Conservation (phyloP, 2,888 invertebrate species). For the Tetropium fuscum region DNA sequence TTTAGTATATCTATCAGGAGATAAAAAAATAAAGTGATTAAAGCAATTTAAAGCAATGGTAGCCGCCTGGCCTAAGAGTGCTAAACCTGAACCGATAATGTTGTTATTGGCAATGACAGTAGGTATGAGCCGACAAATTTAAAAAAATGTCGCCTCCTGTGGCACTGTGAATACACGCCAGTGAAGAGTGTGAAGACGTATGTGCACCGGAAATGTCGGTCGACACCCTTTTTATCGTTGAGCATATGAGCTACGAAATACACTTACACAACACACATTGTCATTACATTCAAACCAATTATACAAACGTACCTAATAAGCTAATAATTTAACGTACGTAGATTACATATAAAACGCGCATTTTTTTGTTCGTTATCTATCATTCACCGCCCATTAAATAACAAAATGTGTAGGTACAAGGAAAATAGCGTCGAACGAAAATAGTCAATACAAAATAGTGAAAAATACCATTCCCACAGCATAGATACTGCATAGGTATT, state of each 20-base stretch:
- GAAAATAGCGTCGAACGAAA: neutral
- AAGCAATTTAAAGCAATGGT: too few relatives aligned
- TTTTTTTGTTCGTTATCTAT: constrained; percentile 11
- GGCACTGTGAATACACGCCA: constrained; percentile 15
- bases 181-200: constrained; percentile 15
- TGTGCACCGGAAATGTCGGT: constrained; percentile 43
- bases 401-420: neutral
- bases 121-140: neutral
- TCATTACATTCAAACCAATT: neutral
- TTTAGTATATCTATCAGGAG: too few relatives aligned
- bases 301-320: too few relatives aligned
- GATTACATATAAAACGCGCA: constrained; percentile 11
- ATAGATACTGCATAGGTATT: neutral
- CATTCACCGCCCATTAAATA: constrained; percentile 7
- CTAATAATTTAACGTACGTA: neutral
- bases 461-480: neutral
- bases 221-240: constrained; percentile 40
- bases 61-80: too few relatives aligned
- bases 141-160: constrained; percentile 13
- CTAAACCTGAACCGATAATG: too few relatives aligned
- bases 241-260: constrained; percentile 16
- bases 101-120: neutral
- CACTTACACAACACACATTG: constrained; percentile 3
- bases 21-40: too few relatives aligned
- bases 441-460: too few relatives aligned